Evolutionary conservation across 2,113 vertebrate species (phyloP), one percentile per base, ranked within the genome.

Genomic region (Lampris megalopsis): DNA sequence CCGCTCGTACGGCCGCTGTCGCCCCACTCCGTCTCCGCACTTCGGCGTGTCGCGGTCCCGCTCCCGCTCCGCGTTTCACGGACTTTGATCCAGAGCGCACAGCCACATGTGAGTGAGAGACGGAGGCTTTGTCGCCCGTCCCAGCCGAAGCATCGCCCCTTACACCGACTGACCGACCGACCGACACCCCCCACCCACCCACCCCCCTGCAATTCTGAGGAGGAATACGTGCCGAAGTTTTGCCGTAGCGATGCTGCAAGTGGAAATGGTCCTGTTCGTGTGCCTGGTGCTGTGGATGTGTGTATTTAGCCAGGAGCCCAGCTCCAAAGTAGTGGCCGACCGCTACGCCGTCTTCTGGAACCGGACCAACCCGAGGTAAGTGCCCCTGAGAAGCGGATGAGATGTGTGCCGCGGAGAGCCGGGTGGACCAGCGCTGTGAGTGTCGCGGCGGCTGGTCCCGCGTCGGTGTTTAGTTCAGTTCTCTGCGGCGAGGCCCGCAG

Each of bases 281-380:
- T 95, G 94, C 89, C 94, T 96, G 94, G 81, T 96, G 94, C 95
- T 99, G 88, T 96, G 97, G 96, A 95, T 96, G 96, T 97, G 97
- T 93, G 97, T 95, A 87, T 90, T 95, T 90, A 95, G 96, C 94
- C 97, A 98, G 92, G 97, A 99, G 89, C 96, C 97, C 78, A 95
- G 97, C 92, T 96, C 97, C 94, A 99, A 98, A 95, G 95, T 95
- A 92, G 96, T 97, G 89, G 97, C 97, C 64, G 97, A 98, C 91
- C 97, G 97, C 93, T 99, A 97, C 92, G 97, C 97, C 67, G 97
- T 99, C 91, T 97, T 96, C 94, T 98, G 97, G 97, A 99, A 99
- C 96, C 96, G 96, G 92, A 96, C 95, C 94, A 99, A 98, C 93
- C 94, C 96, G 92, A 98, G 96, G 97, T 95, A 93, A 94, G 94